These are phyloP conservation scores for Sarotherodon lohbergeri DNA, from an alignment of 2,113 vertebrate genomes.

Conservation along the genomic window DNA sequence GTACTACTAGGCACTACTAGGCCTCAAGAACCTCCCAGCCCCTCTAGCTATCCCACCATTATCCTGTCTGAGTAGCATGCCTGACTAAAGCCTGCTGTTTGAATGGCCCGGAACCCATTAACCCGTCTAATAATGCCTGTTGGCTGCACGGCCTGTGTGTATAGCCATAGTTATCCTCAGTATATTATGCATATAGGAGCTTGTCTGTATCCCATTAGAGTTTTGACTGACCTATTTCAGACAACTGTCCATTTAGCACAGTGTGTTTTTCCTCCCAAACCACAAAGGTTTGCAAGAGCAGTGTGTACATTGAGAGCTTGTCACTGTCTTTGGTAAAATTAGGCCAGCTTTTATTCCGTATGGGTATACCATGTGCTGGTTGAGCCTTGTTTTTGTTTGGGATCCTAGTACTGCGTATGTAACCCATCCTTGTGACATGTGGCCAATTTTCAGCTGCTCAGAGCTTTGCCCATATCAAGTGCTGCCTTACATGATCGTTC, in stretches of 20 bases:
- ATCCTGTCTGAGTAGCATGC: slow-evolving; percentile 13
- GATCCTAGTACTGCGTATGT: not conserved
- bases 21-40: not conserved
- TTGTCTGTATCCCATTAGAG: slow-evolving; percentile 13
- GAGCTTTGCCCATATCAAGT: slow-evolving; percentile 27
- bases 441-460: not conserved
- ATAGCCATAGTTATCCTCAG: not conserved
- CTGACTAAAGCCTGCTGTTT: slow-evolving; percentile 25
- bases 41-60: slow-evolving; percentile 17
- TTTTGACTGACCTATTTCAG: slow-evolving; percentile 57
- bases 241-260: slow-evolving; percentile 37
- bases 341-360: slow-evolving; percentile 48
- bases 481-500: not conserved
- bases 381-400: slow-evolving; percentile 21
- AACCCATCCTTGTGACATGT: slow-evolving; percentile 9
- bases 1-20: not conserved
- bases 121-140: slow-evolving; percentile 28
- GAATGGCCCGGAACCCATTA: slow-evolving; percentile 42
- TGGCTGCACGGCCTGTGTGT: slow-evolving; percentile 14
- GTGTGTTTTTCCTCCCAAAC: not conserved
- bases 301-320: not conserved
- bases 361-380: slow-evolving; percentile 13
- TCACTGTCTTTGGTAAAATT: slow-evolving; percentile 29
- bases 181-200: slow-evolving; percentile 1
- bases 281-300: not conserved